Conservation (phyloP, 2,797 vertebrate species). For the Ptychadena robeensis region DNA sequence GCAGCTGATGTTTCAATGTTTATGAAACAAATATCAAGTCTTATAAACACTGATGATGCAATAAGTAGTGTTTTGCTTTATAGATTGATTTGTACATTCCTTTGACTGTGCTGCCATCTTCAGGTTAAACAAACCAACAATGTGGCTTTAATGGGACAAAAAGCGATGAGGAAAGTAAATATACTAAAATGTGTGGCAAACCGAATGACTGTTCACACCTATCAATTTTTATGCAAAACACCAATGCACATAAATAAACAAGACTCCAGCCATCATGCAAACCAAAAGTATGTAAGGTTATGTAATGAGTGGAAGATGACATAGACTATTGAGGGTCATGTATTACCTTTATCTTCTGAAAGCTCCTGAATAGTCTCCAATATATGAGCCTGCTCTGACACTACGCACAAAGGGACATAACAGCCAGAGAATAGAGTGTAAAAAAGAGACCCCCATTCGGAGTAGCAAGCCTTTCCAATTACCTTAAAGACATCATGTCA, state of each 20-base stretch:
- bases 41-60: too few species aligned
- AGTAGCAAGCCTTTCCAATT: too few species aligned
- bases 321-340: not conserved
- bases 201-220: too few species aligned
- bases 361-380: constrained; percentile 82
- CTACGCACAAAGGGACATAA: constrained; percentile 70
- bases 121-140: not conserved
- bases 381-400: constrained; percentile 76
- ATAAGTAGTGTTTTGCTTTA: not conserved
- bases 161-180: not conserved
- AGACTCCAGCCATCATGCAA: not conserved
- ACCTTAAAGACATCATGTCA: not conserved
- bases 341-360: constrained; percentile 81
- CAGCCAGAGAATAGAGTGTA: constrained; percentile 60
- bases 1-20: too few species aligned
- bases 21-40: too few species aligned
- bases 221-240: not conserved
- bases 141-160: not conserved
- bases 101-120: constrained; percentile 15
- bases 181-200: too few species aligned
- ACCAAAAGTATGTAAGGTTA: not conserved
- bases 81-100: not conserved
- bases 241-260: too few species aligned
- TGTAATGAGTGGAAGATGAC: not conserved
- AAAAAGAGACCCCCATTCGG: not conserved